phyloP scores from a whole-genome alignment of 2,113 vertebrate species.

The Aldabrachelys gigantea region DNA sequence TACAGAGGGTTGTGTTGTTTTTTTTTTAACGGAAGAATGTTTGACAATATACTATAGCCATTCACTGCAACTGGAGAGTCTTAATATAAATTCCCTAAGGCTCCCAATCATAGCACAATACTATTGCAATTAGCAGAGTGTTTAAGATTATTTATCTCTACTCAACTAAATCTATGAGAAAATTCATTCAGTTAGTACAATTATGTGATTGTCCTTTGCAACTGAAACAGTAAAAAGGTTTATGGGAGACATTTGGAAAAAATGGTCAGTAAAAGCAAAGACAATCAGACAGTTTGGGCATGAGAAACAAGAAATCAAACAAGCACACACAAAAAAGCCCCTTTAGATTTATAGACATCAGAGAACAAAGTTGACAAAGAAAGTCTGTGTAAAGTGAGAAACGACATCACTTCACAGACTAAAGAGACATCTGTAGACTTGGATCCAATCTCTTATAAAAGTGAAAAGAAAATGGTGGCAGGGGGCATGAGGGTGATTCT shows the following conservation, averaged over 20 bases:
- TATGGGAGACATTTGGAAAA: slow-evolving; percentile 30
- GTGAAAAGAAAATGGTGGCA: not conserved
- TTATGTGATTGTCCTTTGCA: slow-evolving; percentile 58
- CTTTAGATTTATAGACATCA: not conserved
- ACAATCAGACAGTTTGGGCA: not conserved
- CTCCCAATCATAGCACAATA: not conserved
- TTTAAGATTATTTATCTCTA: slow-evolving; percentile 42
- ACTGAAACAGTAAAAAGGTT: slow-evolving; percentile 23
- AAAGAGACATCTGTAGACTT: not conserved
- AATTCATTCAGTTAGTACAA: slow-evolving; percentile 52
- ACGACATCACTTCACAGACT: not conserved
- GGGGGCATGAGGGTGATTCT: rapidly evolving
- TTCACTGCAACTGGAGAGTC: slow-evolving; percentile 26
- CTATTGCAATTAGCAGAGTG: slow-evolving; percentile 31
- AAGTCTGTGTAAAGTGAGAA: slow-evolving; percentile 2
- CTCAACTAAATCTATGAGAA: slow-evolving; percentile 53
- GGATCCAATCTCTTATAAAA: not conserved
- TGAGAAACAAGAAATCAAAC: not conserved
- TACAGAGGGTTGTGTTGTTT: not conserved
- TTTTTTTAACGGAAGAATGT: not conserved
- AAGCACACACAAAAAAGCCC: not conserved
- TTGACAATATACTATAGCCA: slow-evolving; percentile 31
- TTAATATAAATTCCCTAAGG: not conserved
- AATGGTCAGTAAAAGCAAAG: slow-evolving; percentile 25
- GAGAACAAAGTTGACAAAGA: slow-evolving; percentile 12